Evolutionary conservation across 1,140 invertebrate species (phyloP).

Genomic region (Leptinotarsa defecta): DNA sequence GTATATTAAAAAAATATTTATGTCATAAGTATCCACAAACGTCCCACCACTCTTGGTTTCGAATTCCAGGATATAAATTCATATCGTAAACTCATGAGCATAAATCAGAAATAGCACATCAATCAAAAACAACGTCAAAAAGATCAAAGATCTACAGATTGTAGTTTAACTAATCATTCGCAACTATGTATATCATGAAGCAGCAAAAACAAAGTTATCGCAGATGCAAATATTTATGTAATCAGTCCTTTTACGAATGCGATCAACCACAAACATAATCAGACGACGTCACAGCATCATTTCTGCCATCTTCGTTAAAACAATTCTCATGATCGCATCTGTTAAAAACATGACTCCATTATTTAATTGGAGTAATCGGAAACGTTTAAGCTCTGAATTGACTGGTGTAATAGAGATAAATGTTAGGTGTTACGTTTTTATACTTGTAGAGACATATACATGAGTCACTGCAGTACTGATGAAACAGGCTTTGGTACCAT

Average conservation of each 20-base stretch:
- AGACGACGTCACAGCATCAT: background rate
- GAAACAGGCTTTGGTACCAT: background rate
- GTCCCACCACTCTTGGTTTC: background rate
- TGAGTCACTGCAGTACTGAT: background rate
- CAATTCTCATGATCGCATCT: background rate
- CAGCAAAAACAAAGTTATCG: background rate
- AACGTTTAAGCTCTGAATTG: background rate
- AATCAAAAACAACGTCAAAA: constrained; percentile 2
- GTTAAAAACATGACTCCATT: background rate
- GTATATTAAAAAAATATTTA: too few species aligned
- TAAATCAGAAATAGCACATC: background rate
- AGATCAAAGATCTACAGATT: constrained; percentile 3
- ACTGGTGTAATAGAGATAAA: background rate
- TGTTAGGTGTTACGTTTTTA: background rate
- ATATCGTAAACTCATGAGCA: background rate
- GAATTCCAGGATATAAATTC: background rate
- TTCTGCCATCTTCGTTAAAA: constrained; percentile 2
- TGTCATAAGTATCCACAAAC: too few species aligned
- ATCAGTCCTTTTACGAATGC: background rate
- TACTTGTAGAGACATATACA: background rate
- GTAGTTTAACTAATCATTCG: background rate
- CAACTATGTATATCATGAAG: background rate
- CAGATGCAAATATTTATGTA: constrained; percentile 3
- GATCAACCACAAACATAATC: background rate
- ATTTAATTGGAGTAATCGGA: constrained; percentile 6